phyloP scores from a whole-genome alignment of 2,797 vertebrate genomes.

The Eospalax fontanierii region DNA sequence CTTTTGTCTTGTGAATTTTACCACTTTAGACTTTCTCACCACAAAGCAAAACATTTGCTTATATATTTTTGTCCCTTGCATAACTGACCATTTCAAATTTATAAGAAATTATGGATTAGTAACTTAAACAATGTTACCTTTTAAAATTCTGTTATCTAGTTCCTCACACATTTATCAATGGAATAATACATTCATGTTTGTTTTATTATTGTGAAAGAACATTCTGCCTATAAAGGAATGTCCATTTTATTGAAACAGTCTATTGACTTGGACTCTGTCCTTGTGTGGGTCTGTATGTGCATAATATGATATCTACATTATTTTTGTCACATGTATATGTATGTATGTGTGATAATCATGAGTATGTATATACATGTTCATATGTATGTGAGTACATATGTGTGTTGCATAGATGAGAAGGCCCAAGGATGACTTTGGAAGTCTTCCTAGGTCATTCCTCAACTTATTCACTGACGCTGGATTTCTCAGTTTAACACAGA shows the following conservation, averaged over 20 bases:
- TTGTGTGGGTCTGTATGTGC: neutral
- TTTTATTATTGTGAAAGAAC: neutral
- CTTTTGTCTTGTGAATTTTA: constrained; percentile 55
- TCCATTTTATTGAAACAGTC: constrained; percentile 30
- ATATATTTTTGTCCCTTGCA: constrained; percentile 61
- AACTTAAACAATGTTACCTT: constrained; percentile 69
- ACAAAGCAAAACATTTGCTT: constrained; percentile 64
- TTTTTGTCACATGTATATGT: neutral
- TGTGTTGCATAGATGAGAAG: neutral
- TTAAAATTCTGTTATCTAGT: constrained; percentile 64
- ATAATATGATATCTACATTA: neutral
- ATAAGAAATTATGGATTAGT: constrained; percentile 61
- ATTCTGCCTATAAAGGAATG: constrained; percentile 23
- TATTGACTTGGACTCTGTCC: constrained; percentile 6
- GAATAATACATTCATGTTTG: constrained; percentile 20
- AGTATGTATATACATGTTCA: neutral
- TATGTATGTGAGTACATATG: neutral
- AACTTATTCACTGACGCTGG: neutral
- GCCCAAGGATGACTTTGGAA: neutral
- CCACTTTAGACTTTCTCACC: constrained; percentile 61
- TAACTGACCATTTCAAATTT: constrained; percentile 71
- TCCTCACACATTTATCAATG: constrained; percentile 57
- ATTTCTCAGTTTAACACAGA: neutral
- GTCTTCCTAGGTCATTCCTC: neutral
- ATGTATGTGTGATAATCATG: neutral